Percentiles rank a stretch among this genome's conserved stretches.
These are phyloP conservation scores for Phenacoccus solenopsis DNA, from an alignment of 1,140 invertebrate species.

Conservation along the genomic window DNA sequence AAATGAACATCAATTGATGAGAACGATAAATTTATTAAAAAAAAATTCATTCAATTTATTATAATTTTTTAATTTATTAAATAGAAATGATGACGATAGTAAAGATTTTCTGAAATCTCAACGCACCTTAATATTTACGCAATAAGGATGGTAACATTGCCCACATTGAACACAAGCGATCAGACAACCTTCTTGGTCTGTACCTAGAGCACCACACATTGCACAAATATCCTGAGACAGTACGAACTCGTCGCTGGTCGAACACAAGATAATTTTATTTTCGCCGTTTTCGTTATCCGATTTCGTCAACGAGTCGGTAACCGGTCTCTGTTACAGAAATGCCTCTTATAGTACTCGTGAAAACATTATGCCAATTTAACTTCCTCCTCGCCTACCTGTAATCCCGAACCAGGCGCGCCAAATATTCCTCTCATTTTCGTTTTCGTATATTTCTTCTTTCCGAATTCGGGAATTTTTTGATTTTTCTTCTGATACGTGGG, in stretches of 20 bases:
- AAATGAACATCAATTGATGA: no score
- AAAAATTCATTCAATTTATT: no score
- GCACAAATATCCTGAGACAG: conserved; percentile 92
- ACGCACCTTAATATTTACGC: conserved; percentile 77
- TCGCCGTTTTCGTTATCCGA: conserved; percentile 43
- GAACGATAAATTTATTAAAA: conserved; percentile 26
- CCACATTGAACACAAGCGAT: conserved; percentile 96
- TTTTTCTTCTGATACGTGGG: conserved; percentile 51
- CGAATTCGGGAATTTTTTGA: conserved; percentile 49
- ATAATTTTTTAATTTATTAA: neutral
- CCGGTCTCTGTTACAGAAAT: neutral
- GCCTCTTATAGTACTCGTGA: no score
- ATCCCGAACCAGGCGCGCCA: conserved; percentile 58
- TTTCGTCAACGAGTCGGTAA: neutral
- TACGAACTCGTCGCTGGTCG: conserved; percentile 86
- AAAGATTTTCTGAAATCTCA: no score
- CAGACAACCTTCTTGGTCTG: conserved; percentile 83
- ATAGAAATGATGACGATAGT: no score
- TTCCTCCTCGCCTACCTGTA: conserved; percentile 47
- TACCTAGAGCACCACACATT: conserved; percentile 93
- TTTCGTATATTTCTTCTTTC: conserved; percentile 59
- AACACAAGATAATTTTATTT: conserved; percentile 81
- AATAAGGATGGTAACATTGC: conserved; percentile 98
- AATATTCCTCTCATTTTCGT: conserved; percentile 72
- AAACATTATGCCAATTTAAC: no score